These are phyloP conservation scores for Archaeoteleia sp. DNA, from an alignment of 2,888 invertebrate genomes.

Conservation along the genomic window DNA sequence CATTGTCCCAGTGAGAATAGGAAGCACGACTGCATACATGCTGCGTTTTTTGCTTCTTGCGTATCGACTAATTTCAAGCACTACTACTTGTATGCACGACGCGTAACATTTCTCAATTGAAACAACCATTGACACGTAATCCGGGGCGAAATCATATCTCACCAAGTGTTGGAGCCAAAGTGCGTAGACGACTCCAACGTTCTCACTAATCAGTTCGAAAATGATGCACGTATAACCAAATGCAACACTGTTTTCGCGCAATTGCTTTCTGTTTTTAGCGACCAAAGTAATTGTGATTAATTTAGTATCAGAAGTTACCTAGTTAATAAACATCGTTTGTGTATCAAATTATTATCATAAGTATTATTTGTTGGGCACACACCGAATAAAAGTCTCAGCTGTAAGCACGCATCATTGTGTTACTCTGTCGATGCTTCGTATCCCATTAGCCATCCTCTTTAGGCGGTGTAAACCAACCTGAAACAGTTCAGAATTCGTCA, in stretches of 20 bases:
- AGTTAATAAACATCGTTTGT: slow-evolving; percentile 69
- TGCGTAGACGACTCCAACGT: too few species aligned
- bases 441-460: slow-evolving; percentile 90
- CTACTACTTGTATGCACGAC: slow-evolving; percentile 37
- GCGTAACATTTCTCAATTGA: slow-evolving; percentile 25
- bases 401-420: slow-evolving; percentile 70
- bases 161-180: slow-evolving; percentile 50
- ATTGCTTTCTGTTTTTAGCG: slow-evolving; percentile 63
- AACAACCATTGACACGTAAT: slow-evolving; percentile 24
- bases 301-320: slow-evolving; percentile 73
- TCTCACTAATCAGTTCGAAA: slow-evolving; percentile 19
- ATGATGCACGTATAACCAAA: slow-evolving; percentile 61
- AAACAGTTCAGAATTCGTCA: slow-evolving; percentile 67
- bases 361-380: slow-evolving; percentile 73
- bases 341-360: slow-evolving; percentile 73
- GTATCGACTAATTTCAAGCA: slow-evolving; percentile 30
- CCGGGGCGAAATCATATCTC: slow-evolving; percentile 3
- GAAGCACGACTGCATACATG: slow-evolving; percentile 63
- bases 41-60: slow-evolving; percentile 24
- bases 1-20: slow-evolving; percentile 57
- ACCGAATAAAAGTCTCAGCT: slow-evolving; percentile 73
- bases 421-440: slow-evolving; percentile 54
- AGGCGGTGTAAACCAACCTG: slow-evolving; percentile 94
- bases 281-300: slow-evolving; percentile 71
- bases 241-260: slow-evolving; percentile 58